phyloP scores from a whole-genome alignment of 2,888 invertebrate genomes.

The Syritta pipiens region DNA sequence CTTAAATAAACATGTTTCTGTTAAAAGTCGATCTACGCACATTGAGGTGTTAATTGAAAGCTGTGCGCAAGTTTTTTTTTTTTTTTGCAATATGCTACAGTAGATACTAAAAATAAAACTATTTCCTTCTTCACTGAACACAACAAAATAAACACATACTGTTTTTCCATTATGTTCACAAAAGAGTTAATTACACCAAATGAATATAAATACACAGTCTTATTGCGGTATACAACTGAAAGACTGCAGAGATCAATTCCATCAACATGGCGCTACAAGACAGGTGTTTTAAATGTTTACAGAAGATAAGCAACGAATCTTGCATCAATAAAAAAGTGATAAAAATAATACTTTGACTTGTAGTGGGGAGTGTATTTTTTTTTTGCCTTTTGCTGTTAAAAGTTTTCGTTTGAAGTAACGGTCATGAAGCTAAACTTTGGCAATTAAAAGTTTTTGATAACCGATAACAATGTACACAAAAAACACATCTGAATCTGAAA shows the following conservation, averaged over 20 bases:
- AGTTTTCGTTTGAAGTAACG: neutral
- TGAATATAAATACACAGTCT: conserved; percentile 29
- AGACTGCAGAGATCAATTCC: conserved; percentile 23
- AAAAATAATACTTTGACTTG: neutral
- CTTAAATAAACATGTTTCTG: conserved; percentile 14
- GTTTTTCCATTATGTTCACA: conserved; percentile 10
- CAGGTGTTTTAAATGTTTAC: conserved; percentile 39
- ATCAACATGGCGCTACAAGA: neutral
- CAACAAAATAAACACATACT: conserved; percentile 28
- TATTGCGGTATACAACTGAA: conserved; percentile 8
- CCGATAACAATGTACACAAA: too few species aligned
- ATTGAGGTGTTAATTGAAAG: conserved; percentile 3
- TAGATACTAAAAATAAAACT: conserved; percentile 25
- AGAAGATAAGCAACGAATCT: conserved; percentile 22
- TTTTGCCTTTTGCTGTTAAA: neutral
- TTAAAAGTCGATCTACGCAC: conserved; percentile 15
- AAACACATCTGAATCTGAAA: too few species aligned
- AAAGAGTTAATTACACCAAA: conserved; percentile 32
- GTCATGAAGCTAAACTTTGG: neutral
- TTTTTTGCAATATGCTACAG: neutral
- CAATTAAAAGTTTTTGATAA: too few species aligned
- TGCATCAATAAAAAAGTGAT: neutral
- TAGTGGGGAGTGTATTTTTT: neutral
- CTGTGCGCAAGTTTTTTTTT: conserved; percentile 1
- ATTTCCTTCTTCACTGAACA: conserved; percentile 25